Evolutionary conservation across 2,888 invertebrate genomes (phyloP), one percentile per base, ranked within the genome.

Genomic region (Biston betularia): DNA sequence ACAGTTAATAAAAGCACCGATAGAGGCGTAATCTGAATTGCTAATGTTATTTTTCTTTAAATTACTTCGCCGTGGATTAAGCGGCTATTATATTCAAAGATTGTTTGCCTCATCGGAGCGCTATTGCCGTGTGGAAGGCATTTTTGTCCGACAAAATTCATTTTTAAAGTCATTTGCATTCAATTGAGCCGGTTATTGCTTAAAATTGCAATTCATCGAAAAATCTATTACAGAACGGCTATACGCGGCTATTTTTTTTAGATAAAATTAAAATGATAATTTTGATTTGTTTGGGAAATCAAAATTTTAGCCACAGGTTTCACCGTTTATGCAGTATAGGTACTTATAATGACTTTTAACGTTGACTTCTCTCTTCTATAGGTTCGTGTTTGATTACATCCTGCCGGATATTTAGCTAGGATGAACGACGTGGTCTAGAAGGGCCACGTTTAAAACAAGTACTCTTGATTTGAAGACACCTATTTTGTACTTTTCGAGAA

Each of bases 31-130:
- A 92, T 92, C 86, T 92, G 91, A 92, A 89, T 92, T 92, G 91
- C 92, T 91, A 92, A 92, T 92, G 90, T 90, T 92, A 92, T 92
- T 92, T 92, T 92, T 92, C 89, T 92, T 89, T 88, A 91, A 91
- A 92, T 92, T 90, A 91, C 92, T 89, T 87, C 79, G 83, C 77
- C 79, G 75, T 75, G 84, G 87, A 90, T 90, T 90, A 90, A 87
- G 80, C 78, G 82, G 82, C 88, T 86, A 88, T 91, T 88, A 90
- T 89, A 89, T 88, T 87, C 86, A 84, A 83, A 87, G 87, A 87
- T 83, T 88, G 88, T 87, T 87, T 83, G 85, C 83, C 79, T 83
- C 82, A 89, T 88, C 83, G 86, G 75, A 73, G 79, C 80, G 76
- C 77, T 82, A 81, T 84, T 80, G 79, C 79, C 70, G 59, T 34